phyloP scores from a whole-genome alignment of 2,797 vertebrate genomes.

The Bryconaethiops microstoma region DNA sequence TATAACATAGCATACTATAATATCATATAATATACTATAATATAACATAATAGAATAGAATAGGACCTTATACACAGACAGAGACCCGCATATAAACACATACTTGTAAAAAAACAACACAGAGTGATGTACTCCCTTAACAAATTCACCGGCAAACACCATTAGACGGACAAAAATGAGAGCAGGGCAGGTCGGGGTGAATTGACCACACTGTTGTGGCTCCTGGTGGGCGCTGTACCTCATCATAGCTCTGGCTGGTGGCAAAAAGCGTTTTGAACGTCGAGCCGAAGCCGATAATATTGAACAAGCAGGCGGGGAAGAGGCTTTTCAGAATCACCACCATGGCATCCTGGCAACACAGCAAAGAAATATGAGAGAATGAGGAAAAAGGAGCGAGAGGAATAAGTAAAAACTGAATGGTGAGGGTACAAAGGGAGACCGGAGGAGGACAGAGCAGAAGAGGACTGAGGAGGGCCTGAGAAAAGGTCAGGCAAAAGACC shows the following conservation, averaged over 20 bases:
- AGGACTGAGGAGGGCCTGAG: neutral
- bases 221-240: conserved; percentile 75
- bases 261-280: conserved; percentile 89
- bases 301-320: conserved; percentile 89
- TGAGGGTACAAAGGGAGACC: neutral
- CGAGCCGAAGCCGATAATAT: conserved; percentile 90
- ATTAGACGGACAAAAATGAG: conserved; percentile 21
- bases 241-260: conserved; percentile 86
- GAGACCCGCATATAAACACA: no score
- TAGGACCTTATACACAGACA: no score
- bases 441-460: conserved; percentile 1
- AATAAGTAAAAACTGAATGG: conserved; percentile 12
- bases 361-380: conserved; percentile 4
- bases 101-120: neutral
- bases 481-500: conserved; percentile 34
- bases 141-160: neutral
- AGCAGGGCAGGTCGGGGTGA: neutral
- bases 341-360: conserved; percentile 84
- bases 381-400: neutral
- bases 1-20: no score
- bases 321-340: conserved; percentile 93
- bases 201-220: neutral
- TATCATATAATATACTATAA: no score
- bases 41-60: no score
- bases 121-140: neutral